A percentile compares a stretch with the other conserved stretches of the same genome.
Evolutionary conservation across 2,113 vertebrate genomes (phyloP).

Genomic region (Sinocyclocheilus anophthalmus): DNA sequence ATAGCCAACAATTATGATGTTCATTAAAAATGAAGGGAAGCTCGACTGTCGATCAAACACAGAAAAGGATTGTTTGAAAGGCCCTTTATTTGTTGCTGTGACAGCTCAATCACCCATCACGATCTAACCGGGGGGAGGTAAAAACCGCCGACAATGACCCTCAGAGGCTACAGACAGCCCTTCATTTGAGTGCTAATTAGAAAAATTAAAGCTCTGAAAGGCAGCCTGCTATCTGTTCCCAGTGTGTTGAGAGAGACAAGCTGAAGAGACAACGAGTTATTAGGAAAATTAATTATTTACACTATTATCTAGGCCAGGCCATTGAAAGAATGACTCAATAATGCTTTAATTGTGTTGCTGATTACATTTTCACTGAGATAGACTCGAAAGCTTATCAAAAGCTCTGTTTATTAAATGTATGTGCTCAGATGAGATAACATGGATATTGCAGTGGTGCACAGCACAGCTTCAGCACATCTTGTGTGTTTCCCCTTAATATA

Average conservation of each 20-base stretch:
- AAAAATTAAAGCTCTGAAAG: conserved; percentile 48
- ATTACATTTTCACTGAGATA: conserved; percentile 18
- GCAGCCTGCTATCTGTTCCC: conserved; percentile 40
- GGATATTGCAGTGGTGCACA: neutral
- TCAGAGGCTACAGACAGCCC: conserved; percentile 27
- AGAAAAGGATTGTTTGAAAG: conserved; percentile 40
- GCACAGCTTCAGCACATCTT: neutral
- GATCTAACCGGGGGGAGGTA: conserved; percentile 25
- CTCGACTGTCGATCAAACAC: conserved; percentile 38
- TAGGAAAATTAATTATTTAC: conserved; percentile 50
- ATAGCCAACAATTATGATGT: conserved; percentile 30
- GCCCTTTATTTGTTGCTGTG: conserved; percentile 37
- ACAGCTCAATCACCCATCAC: conserved; percentile 37
- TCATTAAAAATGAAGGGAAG: conserved; percentile 48
- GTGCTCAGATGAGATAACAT: neutral
- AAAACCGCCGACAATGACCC: conserved; percentile 30
- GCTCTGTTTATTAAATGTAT: conserved; percentile 7
- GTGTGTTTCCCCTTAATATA: neutral
- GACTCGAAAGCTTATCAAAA: conserved; percentile 27
- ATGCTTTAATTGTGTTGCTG: conserved; percentile 31
- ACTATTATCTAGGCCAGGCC: conserved; percentile 30
- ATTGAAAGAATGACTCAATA: conserved; percentile 29
- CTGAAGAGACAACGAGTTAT: conserved; percentile 36
- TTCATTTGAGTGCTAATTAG: conserved; percentile 47
- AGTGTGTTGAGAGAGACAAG: conserved; percentile 31